A percentile compares a stretch with the other conserved stretches of the same genome.
Evolutionary conservation across 2,797 vertebrate species (phyloP).

Genomic region (Sebastes cheni): DNA sequence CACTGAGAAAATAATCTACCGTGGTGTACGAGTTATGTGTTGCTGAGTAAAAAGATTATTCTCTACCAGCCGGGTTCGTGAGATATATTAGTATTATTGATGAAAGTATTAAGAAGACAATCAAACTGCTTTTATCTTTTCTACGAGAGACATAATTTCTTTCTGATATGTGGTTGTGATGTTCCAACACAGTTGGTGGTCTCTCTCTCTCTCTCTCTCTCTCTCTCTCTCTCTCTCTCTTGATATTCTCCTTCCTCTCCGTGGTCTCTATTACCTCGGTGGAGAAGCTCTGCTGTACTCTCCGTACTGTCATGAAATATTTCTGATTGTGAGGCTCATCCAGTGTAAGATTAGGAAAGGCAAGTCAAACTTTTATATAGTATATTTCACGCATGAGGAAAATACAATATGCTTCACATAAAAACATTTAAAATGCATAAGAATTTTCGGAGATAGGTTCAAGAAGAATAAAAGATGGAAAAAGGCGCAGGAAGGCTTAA

Average conservation of each 20-base stretch:
- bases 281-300: conserved; percentile 12
- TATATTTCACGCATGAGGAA: conserved; percentile 42
- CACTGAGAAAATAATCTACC: background rate
- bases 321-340: conserved; percentile 28
- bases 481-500: background rate
- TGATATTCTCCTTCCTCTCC: conserved; percentile 30
- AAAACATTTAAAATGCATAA: conserved; percentile 39
- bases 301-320: conserved; percentile 27
- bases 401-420: conserved; percentile 17
- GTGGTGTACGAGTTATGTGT: background rate
- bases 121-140: background rate
- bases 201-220: background rate
- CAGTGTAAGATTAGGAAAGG: background rate
- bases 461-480: conserved; percentile 9
- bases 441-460: conserved; percentile 11
- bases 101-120: background rate
- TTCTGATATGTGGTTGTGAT: conserved; percentile 29
- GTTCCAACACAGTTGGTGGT: conserved; percentile 22
- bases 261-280: conserved; percentile 26
- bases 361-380: conserved; percentile 24
- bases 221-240: conserved; percentile 10
- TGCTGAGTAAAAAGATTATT: background rate
- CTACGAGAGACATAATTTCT: conserved; percentile 15
- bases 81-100: background rate
- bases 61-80: background rate